Evolutionary conservation across 1,140 invertebrate genomes (phyloP).

Genomic region (Drosophila ambigua): DNA sequence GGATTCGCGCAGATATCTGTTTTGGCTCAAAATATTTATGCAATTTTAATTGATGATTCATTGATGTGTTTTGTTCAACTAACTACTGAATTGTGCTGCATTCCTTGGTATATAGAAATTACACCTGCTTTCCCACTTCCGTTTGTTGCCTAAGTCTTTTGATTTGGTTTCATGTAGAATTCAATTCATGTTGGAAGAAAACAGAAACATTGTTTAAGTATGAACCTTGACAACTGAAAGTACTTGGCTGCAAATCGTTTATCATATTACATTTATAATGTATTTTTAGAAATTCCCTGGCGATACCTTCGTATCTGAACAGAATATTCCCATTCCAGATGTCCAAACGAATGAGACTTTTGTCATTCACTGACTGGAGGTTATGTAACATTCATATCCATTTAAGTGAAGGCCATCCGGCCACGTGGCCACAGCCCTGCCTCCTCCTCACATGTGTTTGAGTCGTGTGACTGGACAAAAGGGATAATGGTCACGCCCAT

Average conservation of each 20-base stretch:
- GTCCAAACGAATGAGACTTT: too few relatives aligned
- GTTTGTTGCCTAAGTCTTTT: slow-evolving; percentile 18
- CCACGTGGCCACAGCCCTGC: slow-evolving; percentile 9
- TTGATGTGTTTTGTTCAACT: background rate
- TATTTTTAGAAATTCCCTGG: too few relatives aligned
- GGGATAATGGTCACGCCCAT: slow-evolving; percentile 22
- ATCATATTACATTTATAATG: too few relatives aligned
- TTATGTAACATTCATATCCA: slow-evolving; percentile 11
- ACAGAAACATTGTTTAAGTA: background rate
- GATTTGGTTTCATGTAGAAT: background rate
- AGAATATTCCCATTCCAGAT: background rate
- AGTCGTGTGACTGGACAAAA: slow-evolving; percentile 47
- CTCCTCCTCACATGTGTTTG: slow-evolving; percentile 39
- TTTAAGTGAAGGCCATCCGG: slow-evolving; percentile 10
- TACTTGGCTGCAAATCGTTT: too few relatives aligned
- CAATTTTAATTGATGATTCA: slow-evolving; percentile 24
- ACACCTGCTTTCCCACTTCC: background rate
- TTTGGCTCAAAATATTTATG: slow-evolving; percentile 31
- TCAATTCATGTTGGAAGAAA: background rate
- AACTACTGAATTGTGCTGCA: background rate
- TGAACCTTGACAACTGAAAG: too few relatives aligned
- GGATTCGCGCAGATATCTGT: slow-evolving; percentile 15
- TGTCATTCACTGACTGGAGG: slow-evolving; percentile 7
- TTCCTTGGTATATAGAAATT: too few relatives aligned
- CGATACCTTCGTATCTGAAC: too few relatives aligned